Evolutionary conservation across 2,113 vertebrate species (phyloP).

Genomic region (Austrofundulus limnaeus): DNA sequence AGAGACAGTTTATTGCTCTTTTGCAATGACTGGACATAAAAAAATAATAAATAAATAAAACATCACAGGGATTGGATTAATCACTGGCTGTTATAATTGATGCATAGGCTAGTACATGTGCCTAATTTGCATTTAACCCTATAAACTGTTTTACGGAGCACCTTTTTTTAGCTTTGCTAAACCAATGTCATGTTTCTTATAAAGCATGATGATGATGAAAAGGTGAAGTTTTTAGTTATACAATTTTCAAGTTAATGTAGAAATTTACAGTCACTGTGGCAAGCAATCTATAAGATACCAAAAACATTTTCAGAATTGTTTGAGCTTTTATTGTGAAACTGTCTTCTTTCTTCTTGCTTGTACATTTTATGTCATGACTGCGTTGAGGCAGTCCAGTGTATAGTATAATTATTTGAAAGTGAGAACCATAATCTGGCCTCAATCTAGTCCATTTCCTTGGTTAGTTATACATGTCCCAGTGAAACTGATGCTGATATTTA

Average conservation of each 20-base stretch:
- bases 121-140: conserved; percentile 17
- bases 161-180: conserved; percentile 2
- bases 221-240: neutral
- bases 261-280: too few species aligned
- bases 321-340: too few species aligned
- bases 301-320: too few species aligned
- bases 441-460: neutral
- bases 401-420: neutral
- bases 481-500: neutral
- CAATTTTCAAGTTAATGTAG: neutral
- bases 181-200: neutral
- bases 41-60: too few species aligned
- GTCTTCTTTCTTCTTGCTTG: too few species aligned
- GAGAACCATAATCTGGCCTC: neutral
- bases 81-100: neutral
- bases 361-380: neutral
- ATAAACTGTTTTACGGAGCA: neutral
- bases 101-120: conserved; percentile 5
- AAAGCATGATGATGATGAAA: neutral
- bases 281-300: too few species aligned
- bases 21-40: conserved; percentile 7
- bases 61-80: conserved; percentile 1
- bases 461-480: neutral
- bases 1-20: neutral
- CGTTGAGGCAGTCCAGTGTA: neutral